These are phyloP conservation scores for Sebastes iracundus DNA, from an alignment of 2,797 vertebrate genomes.

Conservation along the genomic window DNA sequence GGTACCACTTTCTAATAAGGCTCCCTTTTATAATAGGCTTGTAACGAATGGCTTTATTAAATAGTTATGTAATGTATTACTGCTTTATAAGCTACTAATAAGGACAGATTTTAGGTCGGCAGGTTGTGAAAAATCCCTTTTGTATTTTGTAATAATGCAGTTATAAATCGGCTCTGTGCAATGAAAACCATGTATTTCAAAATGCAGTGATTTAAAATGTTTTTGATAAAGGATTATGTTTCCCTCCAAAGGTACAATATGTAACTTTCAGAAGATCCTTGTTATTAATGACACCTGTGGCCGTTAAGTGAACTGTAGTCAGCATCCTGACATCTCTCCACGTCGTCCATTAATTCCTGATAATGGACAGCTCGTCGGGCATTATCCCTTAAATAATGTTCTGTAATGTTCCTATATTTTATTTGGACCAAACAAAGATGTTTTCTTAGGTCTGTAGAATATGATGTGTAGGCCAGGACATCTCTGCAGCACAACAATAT, in stretches of 20 bases:
- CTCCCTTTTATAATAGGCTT: neutral
- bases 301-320: too few species aligned
- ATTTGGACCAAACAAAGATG: too few species aligned
- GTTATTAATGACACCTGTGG: too few species aligned
- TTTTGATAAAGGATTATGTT: neutral
- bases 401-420: too few species aligned
- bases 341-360: too few species aligned
- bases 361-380: too few species aligned
- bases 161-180: neutral
- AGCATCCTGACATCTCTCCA: too few species aligned
- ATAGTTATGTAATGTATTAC: neutral
- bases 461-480: too few species aligned
- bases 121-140: neutral
- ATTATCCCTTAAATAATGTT: too few species aligned
- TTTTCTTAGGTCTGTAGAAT: too few species aligned
- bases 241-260: neutral
- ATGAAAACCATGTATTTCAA: neutral
- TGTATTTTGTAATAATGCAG: neutral
- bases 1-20: neutral
- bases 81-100: neutral
- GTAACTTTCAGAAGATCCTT: too few species aligned
- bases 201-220: neutral
- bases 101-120: neutral
- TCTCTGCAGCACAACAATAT: fast-evolving
- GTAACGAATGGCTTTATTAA: neutral